Evolutionary conservation across 1,140 invertebrate species (phyloP).

Genomic region (Drosophila lacteicornis): DNA sequence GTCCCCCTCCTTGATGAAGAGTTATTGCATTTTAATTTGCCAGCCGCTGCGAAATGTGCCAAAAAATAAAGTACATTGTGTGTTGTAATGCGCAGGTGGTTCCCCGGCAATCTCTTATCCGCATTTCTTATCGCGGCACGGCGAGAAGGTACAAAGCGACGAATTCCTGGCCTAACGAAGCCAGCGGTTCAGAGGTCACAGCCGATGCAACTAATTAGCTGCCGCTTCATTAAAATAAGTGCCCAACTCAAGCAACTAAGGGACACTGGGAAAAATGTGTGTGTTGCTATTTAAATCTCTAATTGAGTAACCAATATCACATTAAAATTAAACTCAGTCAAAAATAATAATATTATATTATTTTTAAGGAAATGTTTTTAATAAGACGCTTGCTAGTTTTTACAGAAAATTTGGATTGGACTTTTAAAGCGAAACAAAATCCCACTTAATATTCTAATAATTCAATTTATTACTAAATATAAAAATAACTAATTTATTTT

Average conservation of each 20-base stretch:
- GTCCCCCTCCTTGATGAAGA: constrained; percentile 70
- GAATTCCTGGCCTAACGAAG: constrained; percentile 72
- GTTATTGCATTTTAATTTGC: constrained; percentile 84
- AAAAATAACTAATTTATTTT: too few species aligned
- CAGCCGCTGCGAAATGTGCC: constrained; percentile 53
- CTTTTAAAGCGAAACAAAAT: too few species aligned
- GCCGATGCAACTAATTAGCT: constrained; percentile 69
- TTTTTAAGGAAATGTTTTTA: too few species aligned
- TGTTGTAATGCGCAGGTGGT: constrained; percentile 58
- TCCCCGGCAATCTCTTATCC: constrained; percentile 28
- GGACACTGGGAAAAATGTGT: background rate
- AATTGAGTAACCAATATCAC: too few species aligned
- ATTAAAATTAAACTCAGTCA: too few species aligned
- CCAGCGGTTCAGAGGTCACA: constrained; percentile 71
- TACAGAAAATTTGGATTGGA: too few species aligned
- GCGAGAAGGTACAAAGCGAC: constrained; percentile 28
- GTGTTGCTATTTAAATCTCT: too few species aligned
- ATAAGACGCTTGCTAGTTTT: too few species aligned
- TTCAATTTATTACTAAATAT: too few species aligned
- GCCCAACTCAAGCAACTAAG: constrained; percentile 20
- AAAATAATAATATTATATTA: too few species aligned
- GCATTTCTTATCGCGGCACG: constrained; percentile 52
- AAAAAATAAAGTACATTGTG: constrained; percentile 34
- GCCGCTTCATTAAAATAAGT: constrained; percentile 72
- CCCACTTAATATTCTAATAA: too few species aligned